These are phyloP conservation scores for Bombus consobrinus DNA, from an alignment of 1,140 invertebrate genomes.

Conservation along the genomic window DNA sequence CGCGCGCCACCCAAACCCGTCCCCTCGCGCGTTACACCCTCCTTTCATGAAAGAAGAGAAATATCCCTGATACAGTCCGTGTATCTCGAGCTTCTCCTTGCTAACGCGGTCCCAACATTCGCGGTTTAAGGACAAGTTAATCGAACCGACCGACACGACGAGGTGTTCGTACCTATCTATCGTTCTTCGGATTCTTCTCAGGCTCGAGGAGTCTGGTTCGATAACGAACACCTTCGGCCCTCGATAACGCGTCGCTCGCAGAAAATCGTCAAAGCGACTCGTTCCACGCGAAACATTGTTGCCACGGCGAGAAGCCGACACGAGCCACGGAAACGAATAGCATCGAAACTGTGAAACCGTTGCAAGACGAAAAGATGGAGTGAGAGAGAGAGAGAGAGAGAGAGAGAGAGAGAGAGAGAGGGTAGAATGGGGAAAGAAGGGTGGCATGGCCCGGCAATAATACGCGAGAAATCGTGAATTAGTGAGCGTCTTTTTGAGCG, in stretches of 20 bases:
- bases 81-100: not conserved
- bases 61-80: not conserved
- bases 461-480: slow-evolving; percentile 77
- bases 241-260: too few relatives aligned
- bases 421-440: not conserved
- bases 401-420: not conserved
- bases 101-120: too few relatives aligned
- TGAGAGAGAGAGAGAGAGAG: not conserved
- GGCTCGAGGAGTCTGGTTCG: not conserved
- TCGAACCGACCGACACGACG: too few relatives aligned
- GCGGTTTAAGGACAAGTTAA: not conserved
- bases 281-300: not conserved
- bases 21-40: not conserved
- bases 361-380: not conserved
- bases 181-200: not conserved
- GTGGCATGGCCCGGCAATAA: slow-evolving; percentile 61
- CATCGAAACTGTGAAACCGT: slow-evolving; percentile 15
- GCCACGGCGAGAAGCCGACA: not conserved
- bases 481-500: slow-evolving; percentile 77
- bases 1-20: not conserved
- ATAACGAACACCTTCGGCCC: too few relatives aligned
- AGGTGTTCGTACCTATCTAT: not conserved
- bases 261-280: not conserved
- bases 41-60: not conserved
- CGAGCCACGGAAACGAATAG: slow-evolving; percentile 3